Evolutionary conservation across 1,140 invertebrate species (phyloP), one percentile per base, ranked within the genome.

Genomic region (Atta texana): DNA sequence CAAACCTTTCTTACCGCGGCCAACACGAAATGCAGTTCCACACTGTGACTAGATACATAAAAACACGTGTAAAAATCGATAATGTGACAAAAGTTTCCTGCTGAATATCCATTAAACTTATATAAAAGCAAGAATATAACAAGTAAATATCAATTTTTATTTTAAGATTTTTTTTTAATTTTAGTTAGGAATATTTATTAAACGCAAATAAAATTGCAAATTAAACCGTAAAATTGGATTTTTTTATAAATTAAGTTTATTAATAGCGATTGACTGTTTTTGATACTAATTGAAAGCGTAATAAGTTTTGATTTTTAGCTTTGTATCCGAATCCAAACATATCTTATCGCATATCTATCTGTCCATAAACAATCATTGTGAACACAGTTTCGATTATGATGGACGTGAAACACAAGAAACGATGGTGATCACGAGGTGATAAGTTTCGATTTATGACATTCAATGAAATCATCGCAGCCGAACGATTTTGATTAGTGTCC

Each of bases 361-460:
- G 31, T 7, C 2, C 3, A 8, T 1, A 34, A 7, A 69, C 61
- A 51, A 64, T 72, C 49, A 44, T 39, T 59, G 57, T 69, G 55
- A 31, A 51, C 16, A 2, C 34, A 68, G 5, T 64, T 64, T 76
- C 28, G 51, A 44, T 44, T 59, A 24, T 34, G 10, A 63, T 39
- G 68, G 28, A 51, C 24, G 21, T 53, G 28, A 10, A 39, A 75
- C 51, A 59, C 12, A 63, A 66, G 31, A 75, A 59, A 55, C 55
- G 63, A 63, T n/a, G 64, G 71, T 55, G 18, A 71, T 85, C 59
- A 51, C 57, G 24, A 87, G 66, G 18, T 87, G 55, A 61, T 18
- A 53, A 69, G 7, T 55, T 57, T 76, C 12, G 49, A 72, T 49
- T 74, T 74, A 63, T 84, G 66, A 75, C 82, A 76, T 21, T 68